Evolutionary conservation across 2,888 invertebrate species (phyloP).

Genomic region (Tethea ocularis): DNA sequence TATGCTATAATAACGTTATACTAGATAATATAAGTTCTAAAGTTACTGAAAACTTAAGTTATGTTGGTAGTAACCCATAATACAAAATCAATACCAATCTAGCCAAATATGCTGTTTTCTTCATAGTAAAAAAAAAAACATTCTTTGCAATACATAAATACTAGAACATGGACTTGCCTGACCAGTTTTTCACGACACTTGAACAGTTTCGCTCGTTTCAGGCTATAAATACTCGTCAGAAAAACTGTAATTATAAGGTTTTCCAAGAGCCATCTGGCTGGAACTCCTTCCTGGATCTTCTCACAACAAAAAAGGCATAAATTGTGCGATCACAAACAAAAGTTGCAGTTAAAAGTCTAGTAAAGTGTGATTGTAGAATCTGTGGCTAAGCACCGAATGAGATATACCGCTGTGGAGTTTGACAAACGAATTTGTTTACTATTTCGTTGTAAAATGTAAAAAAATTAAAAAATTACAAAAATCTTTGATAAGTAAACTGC

Average conservation of each 20-base stretch:
- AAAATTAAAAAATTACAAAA: neutral
- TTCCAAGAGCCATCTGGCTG: constrained; percentile 1
- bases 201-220: neutral
- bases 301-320: constrained; percentile 36
- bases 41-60: no score
- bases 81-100: no score
- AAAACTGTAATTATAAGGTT: constrained; percentile 3
- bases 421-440: constrained; percentile 9
- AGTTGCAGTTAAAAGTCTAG: constrained; percentile 56
- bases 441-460: neutral
- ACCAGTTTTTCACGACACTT: neutral
- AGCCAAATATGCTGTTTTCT: no score
- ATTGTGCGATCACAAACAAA: constrained; percentile 61
- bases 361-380: constrained; percentile 57
- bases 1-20: no score
- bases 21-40: no score
- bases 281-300: constrained; percentile 2
- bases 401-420: constrained; percentile 24
- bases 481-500: no score
- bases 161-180: neutral
- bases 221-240: constrained; percentile 7
- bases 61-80: no score
- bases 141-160: neutral
- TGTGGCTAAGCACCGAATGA: constrained; percentile 43
- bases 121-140: neutral